Percentiles rank a stretch among this genome's conserved stretches.
These are phyloP conservation scores for Halcyon senegalensis DNA, from an alignment of 2,113 vertebrate genomes.

Conservation along the genomic window DNA sequence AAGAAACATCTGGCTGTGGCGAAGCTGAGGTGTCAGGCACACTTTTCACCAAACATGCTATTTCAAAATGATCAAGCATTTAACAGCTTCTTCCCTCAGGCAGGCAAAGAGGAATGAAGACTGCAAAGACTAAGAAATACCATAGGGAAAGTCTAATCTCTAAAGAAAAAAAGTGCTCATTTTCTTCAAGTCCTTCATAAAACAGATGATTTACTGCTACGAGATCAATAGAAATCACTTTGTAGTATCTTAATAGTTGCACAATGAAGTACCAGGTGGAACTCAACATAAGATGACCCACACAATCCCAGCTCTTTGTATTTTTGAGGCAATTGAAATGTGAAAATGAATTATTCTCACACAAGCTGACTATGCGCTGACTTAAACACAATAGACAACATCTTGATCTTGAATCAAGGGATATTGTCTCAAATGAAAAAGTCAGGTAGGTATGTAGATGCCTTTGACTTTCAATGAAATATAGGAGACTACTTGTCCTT, in stretches of 20 bases:
- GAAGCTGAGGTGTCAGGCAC: not conserved
- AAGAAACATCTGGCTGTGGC: not conserved
- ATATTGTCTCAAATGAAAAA: not conserved
- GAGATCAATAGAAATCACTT: not conserved
- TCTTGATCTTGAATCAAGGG: not conserved
- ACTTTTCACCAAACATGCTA: not conserved
- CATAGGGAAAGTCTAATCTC: not conserved
- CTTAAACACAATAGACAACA: not conserved
- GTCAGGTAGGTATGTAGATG: not conserved
- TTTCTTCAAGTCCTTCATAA: not conserved
- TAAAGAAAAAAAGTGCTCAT: not conserved
- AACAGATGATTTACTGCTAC: not conserved
- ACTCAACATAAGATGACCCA: not conserved
- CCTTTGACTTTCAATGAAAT: not conserved
- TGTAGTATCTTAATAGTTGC: not conserved
- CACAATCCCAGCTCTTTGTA: not conserved
- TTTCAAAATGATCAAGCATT: slow-evolving; percentile 29
- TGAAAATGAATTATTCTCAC: not conserved
- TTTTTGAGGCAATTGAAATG: not conserved
- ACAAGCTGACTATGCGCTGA: not conserved
- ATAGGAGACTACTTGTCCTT: not conserved
- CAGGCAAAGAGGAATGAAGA: not conserved
- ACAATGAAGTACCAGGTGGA: not conserved
- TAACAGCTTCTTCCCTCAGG: slow-evolving; percentile 40
- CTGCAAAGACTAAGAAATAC: not conserved